Conservation (phyloP, 1,140 invertebrate species). For the Teleopsis dalmanni region DNA sequence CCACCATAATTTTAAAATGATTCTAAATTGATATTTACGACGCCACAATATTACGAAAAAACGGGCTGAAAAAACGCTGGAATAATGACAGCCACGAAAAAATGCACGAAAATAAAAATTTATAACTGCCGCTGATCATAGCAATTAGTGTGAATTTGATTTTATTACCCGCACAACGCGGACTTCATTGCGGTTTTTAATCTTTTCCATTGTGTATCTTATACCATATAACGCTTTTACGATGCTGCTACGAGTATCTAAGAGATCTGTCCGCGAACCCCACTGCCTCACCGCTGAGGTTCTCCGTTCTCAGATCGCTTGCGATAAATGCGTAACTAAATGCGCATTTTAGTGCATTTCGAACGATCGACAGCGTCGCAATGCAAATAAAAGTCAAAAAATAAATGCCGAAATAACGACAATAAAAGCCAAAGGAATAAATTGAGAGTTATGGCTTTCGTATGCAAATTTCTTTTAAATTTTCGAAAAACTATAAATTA, state of each 20-base stretch:
- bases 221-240: too few species aligned
- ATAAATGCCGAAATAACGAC: not conserved
- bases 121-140: constrained; percentile 43
- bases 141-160: constrained; percentile 44
- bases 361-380: not conserved
- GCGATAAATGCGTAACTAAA: not conserved
- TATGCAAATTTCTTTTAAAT: constrained; percentile 42
- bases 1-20: too few species aligned
- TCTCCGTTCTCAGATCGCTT: not conserved
- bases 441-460: constrained; percentile 44
- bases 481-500: constrained; percentile 44
- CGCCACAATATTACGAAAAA: too few species aligned
- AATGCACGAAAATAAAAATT: constrained; percentile 18
- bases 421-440: constrained; percentile 15
- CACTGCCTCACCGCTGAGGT: too few species aligned
- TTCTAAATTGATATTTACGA: too few species aligned
- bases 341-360: not conserved
- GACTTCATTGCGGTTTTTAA: too few species aligned
- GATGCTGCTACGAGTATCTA: too few species aligned
- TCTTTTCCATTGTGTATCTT: too few species aligned
- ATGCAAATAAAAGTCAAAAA: not conserved
- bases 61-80: too few species aligned
- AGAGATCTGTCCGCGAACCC: too few species aligned
- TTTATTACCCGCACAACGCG: constrained; percentile 21
- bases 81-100: too few species aligned